Base-by-base conservation (phyloP, 2,888 invertebrate species). In the Chalcosyrphus nemorum region DNA sequence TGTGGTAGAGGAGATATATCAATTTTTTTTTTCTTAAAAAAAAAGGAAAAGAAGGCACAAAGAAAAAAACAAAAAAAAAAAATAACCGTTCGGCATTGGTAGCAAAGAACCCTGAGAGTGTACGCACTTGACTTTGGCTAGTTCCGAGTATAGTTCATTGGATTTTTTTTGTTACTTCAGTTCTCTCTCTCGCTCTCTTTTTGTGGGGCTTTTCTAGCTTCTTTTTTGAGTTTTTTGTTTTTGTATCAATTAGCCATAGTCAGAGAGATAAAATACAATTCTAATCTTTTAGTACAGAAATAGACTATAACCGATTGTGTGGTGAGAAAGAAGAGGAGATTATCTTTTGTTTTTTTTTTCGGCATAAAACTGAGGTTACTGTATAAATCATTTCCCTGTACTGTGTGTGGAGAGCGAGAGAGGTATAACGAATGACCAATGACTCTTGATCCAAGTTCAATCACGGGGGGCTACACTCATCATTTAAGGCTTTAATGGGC, bases 81-180 rank as follows among this genome's bases (percentile, higher is more conserved):
- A 70, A 65, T n/a, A 75, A 75, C 50, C 74, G 45, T 82, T 86
- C 75, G 82, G 75, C 82, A 86, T 86, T 86, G 78, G 78, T 57
- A 65, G 63, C 71, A 65, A 24, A 86, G 81, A 81, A 81, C 86
- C 86, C 81, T 86, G 86, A 86, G 85, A 86, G 65, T 81, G 86
- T 86, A 86, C 86, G 86, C 86, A 81, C 86, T 86, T 86, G 86
- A 86, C 86, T 80, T 86, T 81, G 77, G 81, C 57, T 86, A 86
- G 81, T 81, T 86, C 80, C 72, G 80, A 84, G 84, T 84, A 82
- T 78, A 84, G 84, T 84, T 80, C 74, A 72, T 77, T 63, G 80
- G 29, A 65, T 56, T 52, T 52, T 59, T 59, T 70, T 38, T 50
- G 21, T 29, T 43, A 52, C 29, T 54, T 35, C 50, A 32, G n/a